Evolutionary conservation across 2,797 vertebrate genomes (phyloP), one percentile per base, ranked within the genome.

Genomic region (Dipus sagitta): DNA sequence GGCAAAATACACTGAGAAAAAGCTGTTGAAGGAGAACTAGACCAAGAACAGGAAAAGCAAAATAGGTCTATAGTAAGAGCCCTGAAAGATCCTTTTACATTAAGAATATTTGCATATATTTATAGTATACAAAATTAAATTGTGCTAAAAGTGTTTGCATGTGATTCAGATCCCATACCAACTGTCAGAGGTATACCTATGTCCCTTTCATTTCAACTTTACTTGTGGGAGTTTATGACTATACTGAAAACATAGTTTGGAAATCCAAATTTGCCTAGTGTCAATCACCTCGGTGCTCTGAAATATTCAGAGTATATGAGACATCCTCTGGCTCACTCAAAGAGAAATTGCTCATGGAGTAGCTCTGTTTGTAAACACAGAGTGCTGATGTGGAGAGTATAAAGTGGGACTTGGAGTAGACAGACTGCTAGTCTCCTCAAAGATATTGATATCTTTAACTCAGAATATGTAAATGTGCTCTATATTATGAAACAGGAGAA

Each of bases 211-310:
- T 58, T 88, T 78, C 42, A 60, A 28, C 12, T 91, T 17, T 71
- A 60, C 42, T 38, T 88, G 28, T 24, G 88, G 88, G 72, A 62
- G 42, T 93, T 95, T 93, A 62, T 84, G 68, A 79, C 54, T 42
- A 76, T n/a, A 83, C 42, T 89, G 54, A 83, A 94, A 71, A 84
- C 80, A 52, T 64, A 78, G 65, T 86, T 93, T 81, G 72, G 54
- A 79, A 92, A 83, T 54, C 58, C 47, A 71, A 28, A 26, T 83
- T 88, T 71, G n/a, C 86, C 92, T 93, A 90, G 74, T 20, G 86
- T 91, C 58, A 86, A 71, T 96, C 54, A 34, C 34, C 8, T 52
- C 7, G 28, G 24, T 54, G 9, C 15, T 17, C 54, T 95, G 62
- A 60, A 78, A 79, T 75, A 60, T 11, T 15, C 18, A 47, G 30